Percentiles rank a stretch among this genome's conserved stretches.
Evolutionary conservation across 2,113 vertebrate species (phyloP).

Genomic region (Chauna torquata): DNA sequence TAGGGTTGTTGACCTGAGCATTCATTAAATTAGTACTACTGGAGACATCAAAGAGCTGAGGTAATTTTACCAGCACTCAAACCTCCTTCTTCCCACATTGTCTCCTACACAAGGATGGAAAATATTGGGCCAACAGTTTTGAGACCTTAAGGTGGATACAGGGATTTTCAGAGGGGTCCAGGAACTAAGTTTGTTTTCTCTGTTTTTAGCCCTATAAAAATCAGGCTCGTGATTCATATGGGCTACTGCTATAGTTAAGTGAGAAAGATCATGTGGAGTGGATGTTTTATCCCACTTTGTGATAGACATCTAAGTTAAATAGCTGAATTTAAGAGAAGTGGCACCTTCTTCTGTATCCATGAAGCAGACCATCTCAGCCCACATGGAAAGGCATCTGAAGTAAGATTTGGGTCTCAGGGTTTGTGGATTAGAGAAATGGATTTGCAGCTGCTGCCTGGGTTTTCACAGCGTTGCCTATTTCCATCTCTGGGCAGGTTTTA

Average conservation of each 20-base stretch:
- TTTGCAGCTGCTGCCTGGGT: neutral
- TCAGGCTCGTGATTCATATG: neutral
- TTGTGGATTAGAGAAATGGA: neutral
- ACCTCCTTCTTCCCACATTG: neutral
- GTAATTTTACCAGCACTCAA: neutral
- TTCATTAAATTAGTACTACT: conserved; percentile 30
- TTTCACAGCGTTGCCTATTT: neutral
- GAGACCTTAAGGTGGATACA: neutral
- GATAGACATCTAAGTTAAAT: neutral
- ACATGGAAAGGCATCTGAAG: neutral
- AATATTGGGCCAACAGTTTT: neutral
- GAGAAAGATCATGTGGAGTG: neutral
- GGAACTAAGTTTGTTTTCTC: neutral
- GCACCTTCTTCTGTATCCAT: too few species aligned
- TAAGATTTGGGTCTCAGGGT: neutral
- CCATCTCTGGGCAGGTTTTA: neutral
- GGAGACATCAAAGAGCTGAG: conserved; percentile 25
- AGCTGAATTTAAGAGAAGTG: neutral
- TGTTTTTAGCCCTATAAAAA: neutral
- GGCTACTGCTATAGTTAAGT: neutral
- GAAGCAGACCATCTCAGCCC: neutral
- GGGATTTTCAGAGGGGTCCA: neutral
- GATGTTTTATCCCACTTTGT: neutral
- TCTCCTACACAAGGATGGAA: neutral
- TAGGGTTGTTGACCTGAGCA: neutral